A percentile compares a stretch with the other conserved stretches of the same genome.
These are phyloP conservation scores for Phasia obesa DNA, from an alignment of 2,888 invertebrate species.

Conservation along the genomic window DNA sequence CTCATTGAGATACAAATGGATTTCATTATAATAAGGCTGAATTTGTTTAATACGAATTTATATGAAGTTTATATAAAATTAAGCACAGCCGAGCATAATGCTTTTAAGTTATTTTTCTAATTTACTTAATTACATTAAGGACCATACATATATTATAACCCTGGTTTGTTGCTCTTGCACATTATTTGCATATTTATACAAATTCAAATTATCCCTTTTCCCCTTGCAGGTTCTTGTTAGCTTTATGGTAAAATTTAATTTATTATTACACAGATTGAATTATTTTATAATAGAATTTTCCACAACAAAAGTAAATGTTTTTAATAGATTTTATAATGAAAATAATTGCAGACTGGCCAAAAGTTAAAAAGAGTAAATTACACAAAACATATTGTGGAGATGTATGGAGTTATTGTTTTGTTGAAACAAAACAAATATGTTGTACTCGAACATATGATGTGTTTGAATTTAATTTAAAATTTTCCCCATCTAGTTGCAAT, in stretches of 20 bases:
- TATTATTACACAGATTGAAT: constrained; percentile 54
- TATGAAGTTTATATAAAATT: no score
- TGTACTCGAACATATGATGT: neutral
- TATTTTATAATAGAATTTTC: constrained; percentile 32
- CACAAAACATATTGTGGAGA: neutral
- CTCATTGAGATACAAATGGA: no score
- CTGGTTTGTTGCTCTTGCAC: neutral
- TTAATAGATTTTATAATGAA: constrained; percentile 43
- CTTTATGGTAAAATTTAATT: constrained; percentile 46
- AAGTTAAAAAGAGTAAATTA: neutral
- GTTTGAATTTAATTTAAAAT: neutral
- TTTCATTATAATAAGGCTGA: no score
- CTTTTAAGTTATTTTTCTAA: no score
- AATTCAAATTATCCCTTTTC: constrained; percentile 20
- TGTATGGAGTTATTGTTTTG: constrained; percentile 1
- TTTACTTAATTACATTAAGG: no score
- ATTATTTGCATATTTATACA: neutral
- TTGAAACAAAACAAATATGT: constrained; percentile 19
- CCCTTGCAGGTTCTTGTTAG: neutral
- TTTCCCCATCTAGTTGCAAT: neutral
- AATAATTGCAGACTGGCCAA: constrained; percentile 27
- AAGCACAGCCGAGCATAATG: no score
- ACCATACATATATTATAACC: no score
- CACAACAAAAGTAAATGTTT: constrained; percentile 32
- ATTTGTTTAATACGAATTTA: no score